Evolutionary conservation across 2,113 vertebrate species (phyloP), one percentile per base, ranked within the genome.

Genomic region (Pyrgilauda ruficollis): DNA sequence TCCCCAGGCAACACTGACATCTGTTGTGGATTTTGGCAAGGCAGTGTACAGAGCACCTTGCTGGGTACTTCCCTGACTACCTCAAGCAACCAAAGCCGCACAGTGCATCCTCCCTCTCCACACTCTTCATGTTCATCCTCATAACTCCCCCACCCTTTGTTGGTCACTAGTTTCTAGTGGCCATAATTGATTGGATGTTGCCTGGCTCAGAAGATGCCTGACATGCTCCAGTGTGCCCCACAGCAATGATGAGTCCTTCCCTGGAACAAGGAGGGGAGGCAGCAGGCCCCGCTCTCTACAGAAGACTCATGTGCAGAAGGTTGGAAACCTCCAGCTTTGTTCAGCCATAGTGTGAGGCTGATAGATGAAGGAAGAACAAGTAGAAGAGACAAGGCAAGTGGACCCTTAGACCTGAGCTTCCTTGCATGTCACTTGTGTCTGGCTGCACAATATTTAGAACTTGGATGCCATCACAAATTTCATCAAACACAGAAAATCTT

Each of bases 291-390:
- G 15, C 13, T 81, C 22, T 50, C 68, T 30, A 6, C 37, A 20
- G 0, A 3, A 26, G 33, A 35, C 35, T 72, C 1, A 0, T 3
- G 12, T 18, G 15, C 20, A 77, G 49, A 16, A 69, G 19, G 12
- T 9, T 55, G 46, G 33, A 50, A 56, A n/a, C 8, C 20, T 89
- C 50, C 46, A 79, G 19, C 17, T 75, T 61, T 75, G 50, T 33
- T 74, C 41, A 78, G 46, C 30, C 9, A 2, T 7, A 50, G 33
- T 1, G 6, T 8, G 50, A 66, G 39, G 15, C 46, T 90, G 50
- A 52, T 18, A 84, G 64, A 50, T 1, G 8, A 88, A 41, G 26
- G 33, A 90, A 47, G 43, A 35, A 33, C 46, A 79, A 58, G 9
- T 3, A 79, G 46, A 88, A 75, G 27, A 86, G 28, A 44, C 14